Base-by-base conservation (phyloP, 2,888 invertebrate genomes). In the Drosophila aldrichi region DNA sequence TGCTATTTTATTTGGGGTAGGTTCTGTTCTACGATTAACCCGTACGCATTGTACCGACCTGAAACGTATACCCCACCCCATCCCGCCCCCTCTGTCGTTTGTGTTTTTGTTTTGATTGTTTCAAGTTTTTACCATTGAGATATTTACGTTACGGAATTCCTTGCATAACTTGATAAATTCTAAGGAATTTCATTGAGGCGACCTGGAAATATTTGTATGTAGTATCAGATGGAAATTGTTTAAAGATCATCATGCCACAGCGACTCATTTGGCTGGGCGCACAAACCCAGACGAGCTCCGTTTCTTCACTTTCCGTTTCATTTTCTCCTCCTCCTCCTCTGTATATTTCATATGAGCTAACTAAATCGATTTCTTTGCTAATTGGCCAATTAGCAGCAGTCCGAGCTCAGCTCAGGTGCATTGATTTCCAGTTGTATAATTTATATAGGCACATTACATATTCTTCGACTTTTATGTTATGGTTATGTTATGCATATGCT, bases 141-240 rank as follows among this genome's bases (percentile, higher is more conserved):
- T 74, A 76, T 78, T 78, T 65, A 48, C 64, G 22, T 48, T 56
- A 34, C 41, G 57, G 40, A 78, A 78, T 70, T 49, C 43, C 57
- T 48, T 12, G 74, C 74, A 74, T 74, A 69, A 36, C 49, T 74
- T 43, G 8, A 14, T 32, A 43, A 38, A 36, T 61, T 62, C 29
- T 29, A 6, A 20, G 62, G 56, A 68, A 68, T 73, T 73, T 32
- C 44, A 40, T 20, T 20, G 34, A 12, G 16, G 44, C 2, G 36
- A 34, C 22, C n/a, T 22, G 57, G 25, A 46, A 65, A 64, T 62
- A 56, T 60, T 48, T 60, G 20, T 18, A n/a, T 60, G 32, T 14
- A n/a, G 51, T 72, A 60, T 72, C 60, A 40, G 52, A 54, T 72
- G 43, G 20, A 46, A 46, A 38, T 22, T 41, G 36, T 18, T 46